Evolutionary conservation across 2,797 vertebrate genomes (phyloP).

Genomic region (Kryptolebias ocellatus): DNA sequence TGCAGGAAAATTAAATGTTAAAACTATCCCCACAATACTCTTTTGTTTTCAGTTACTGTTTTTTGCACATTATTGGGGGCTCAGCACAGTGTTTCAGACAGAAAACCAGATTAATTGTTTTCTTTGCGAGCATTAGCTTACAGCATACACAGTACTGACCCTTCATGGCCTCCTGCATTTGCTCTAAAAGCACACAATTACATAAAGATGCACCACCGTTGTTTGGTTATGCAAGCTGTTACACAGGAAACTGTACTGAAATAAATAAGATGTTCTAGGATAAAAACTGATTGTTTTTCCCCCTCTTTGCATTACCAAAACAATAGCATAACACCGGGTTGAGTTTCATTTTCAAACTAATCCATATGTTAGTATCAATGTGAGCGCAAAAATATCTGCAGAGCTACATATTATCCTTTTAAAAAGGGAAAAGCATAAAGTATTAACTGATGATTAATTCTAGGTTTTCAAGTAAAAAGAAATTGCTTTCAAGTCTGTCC

Average conservation of each 20-base stretch:
- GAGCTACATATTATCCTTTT: slow-evolving; percentile 14
- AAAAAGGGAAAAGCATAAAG: neutral
- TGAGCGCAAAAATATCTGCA: slow-evolving; percentile 15
- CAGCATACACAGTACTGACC: slow-evolving; percentile 36
- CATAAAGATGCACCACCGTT: slow-evolving; percentile 40
- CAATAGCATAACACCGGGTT: slow-evolving; percentile 4
- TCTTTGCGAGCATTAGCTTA: slow-evolving; percentile 35
- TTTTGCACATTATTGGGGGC: slow-evolving; percentile 29
- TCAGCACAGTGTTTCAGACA: slow-evolving; percentile 19
- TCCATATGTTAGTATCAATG: slow-evolving; percentile 19
- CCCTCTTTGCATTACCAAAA: slow-evolving; percentile 16
- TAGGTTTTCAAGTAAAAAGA: too few relatives aligned
- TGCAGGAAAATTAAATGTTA: slow-evolving; percentile 34
- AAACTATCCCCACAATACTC: slow-evolving; percentile 45
- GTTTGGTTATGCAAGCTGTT: slow-evolving; percentile 47
- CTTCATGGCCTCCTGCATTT: slow-evolving; percentile 41
- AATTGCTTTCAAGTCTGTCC: neutral
- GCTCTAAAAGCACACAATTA: slow-evolving; percentile 48
- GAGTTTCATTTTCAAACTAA: slow-evolving; percentile 25
- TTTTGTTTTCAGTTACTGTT: slow-evolving; percentile 28
- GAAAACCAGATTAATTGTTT: slow-evolving; percentile 21
- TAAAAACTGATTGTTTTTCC: too few relatives aligned
- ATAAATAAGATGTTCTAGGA: neutral
- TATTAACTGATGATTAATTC: too few relatives aligned
- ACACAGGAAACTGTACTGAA: slow-evolving; percentile 22